phyloP scores from a whole-genome alignment of 2,888 invertebrate species.

The Argyresthia albistria region DNA sequence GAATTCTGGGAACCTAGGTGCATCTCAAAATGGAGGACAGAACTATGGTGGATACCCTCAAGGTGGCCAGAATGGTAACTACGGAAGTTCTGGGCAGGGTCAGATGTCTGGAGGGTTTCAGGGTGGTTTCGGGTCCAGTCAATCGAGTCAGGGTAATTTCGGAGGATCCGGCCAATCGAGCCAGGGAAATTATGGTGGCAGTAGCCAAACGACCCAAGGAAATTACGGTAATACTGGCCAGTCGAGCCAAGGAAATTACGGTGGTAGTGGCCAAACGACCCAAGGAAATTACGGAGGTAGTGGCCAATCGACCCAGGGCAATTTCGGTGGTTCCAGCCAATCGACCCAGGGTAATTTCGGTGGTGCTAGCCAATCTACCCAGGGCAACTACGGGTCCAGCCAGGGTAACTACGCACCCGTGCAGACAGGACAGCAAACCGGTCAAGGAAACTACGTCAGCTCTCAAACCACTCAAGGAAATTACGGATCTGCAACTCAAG shows the following conservation, averaged over 20 bases:
- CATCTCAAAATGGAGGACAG: slow-evolving; percentile 8
- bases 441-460: background rate
- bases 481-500: background rate
- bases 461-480: background rate
- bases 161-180: background rate
- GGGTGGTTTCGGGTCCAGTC: no score
- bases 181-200: background rate
- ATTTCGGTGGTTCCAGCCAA: no score
- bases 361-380: no score
- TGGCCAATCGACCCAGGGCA: no score
- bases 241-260: no score
- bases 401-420: background rate
- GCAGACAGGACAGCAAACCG: slow-evolving; percentile 7
- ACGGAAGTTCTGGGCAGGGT: background rate
- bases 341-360: no score
- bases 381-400: no score
- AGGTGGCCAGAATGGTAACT: slow-evolving; percentile 11
- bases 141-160: background rate
- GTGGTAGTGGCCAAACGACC: no score
- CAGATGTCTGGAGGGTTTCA: background rate
- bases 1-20: background rate
- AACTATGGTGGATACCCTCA: slow-evolving; percentile 16
- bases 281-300: no score
- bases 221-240: no score
- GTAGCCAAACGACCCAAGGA: no score